Evolutionary conservation across 2,888 invertebrate species (phyloP).

Genomic region (Steinernema carpocapsae): DNA sequence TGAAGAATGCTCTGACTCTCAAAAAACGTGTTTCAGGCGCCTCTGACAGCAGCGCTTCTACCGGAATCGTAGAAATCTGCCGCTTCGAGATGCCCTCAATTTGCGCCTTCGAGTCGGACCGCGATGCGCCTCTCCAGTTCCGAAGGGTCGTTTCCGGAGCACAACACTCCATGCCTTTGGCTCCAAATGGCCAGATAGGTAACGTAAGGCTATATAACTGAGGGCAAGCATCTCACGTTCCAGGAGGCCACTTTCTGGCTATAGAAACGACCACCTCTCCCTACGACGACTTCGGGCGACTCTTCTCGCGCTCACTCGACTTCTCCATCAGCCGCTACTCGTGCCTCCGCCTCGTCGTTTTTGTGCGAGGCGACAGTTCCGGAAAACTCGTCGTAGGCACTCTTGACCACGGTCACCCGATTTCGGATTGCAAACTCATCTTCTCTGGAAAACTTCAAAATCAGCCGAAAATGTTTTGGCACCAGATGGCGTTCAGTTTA

Average conservation of each 20-base stretch:
- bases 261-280: constrained; percentile 42
- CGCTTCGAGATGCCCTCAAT: constrained; percentile 45
- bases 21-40: too few relatives aligned
- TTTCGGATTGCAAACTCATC: neutral
- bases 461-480: constrained; percentile 24
- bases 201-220: neutral
- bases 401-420: neutral
- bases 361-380: constrained; percentile 12
- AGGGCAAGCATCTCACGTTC: neutral
- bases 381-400: constrained; percentile 13
- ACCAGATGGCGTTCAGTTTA: neutral
- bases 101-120: constrained; percentile 50
- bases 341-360: constrained; percentile 10
- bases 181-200: constrained; percentile 5
- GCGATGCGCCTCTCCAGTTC: constrained; percentile 43
- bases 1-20: neutral
- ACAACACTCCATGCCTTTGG: neutral
- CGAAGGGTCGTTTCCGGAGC: constrained; percentile 16
- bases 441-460: constrained; percentile 6
- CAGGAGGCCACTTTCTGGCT: constrained; percentile 43
- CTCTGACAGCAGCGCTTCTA: neutral
- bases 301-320: constrained; percentile 48
- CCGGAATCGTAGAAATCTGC: constrained; percentile 39
- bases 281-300: constrained; percentile 44
- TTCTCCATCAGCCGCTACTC: constrained; percentile 37